Evolutionary conservation across 2,888 invertebrate species (phyloP), one percentile per base, ranked within the genome.

Genomic region (Gnatocerus cornutus): DNA sequence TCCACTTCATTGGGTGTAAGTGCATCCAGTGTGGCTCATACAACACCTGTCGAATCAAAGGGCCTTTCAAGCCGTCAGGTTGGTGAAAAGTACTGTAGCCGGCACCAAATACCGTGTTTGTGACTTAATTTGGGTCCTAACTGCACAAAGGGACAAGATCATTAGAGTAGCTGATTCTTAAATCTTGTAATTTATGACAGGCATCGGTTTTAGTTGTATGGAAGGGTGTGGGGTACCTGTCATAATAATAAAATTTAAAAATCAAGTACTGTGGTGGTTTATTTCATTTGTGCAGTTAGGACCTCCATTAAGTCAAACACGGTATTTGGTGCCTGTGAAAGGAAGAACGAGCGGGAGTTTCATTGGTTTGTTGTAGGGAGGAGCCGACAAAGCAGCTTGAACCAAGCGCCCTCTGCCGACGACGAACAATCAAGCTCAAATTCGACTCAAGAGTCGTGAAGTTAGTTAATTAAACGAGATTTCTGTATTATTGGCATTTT

Each of bases 1-100:
- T 95, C 84, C 96, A 97, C 82, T 93, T 96, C 69, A 92, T 96
- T 29, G 96, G 96, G 1, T 86, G 95, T 66, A 96, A 96, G 84
- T 97, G 96, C 82, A 87, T 88, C 45, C 89, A 92, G 75, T 96
- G 96, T 82, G 95, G 94, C n/a, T 95, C 94, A 1, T 96, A 96
- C 84, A 96, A 96, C 84, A 96, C 96, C 0, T 93, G 94, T 78
- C 90, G 93, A 79, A 92, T 93, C 45, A 92, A 91, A 76, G 91
- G 91, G 10, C 90, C 85, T 1, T 78, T 79, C 4, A 76, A 73
- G 69, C 79, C 79, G 21, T 52, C 66, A 52, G 58, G 50, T 46
- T 41, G 27, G 45, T 43, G 29, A 5, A 29, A 29, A 12, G 41
- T 2, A n/a, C 37, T 37, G 37, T n/a, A n/a, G n/a, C n/a, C n/a